Conservation (phyloP, 2,113 vertebrate species). For the Zosterops borbonicus region DNA sequence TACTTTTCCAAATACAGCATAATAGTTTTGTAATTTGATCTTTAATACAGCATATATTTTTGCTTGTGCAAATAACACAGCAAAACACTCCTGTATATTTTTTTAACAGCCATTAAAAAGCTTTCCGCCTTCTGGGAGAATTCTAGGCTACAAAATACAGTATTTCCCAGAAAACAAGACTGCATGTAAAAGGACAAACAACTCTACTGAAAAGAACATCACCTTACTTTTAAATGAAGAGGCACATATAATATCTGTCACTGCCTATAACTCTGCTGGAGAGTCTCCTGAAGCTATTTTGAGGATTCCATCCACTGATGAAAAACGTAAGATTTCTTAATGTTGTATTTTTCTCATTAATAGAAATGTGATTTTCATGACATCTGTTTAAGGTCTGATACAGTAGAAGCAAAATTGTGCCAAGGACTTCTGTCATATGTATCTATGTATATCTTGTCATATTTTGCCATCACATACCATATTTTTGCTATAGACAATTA, state of each 20-base stretch:
- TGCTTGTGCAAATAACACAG: background rate
- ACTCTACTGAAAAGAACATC: background rate
- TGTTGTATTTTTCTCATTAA: background rate
- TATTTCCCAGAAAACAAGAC: slow-evolving; percentile 62
- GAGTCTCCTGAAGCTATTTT: slow-evolving; percentile 61
- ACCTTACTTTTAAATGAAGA: slow-evolving; percentile 49
- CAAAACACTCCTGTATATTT: background rate
- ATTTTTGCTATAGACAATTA: background rate
- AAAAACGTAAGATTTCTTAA: slow-evolving; percentile 50
- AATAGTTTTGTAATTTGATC: background rate
- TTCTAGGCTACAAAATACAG: slow-evolving; percentile 69
- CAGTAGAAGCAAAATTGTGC: background rate
- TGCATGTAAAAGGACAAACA: background rate
- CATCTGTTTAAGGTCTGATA: background rate
- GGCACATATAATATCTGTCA: slow-evolving; percentile 52
- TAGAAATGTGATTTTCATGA: background rate
- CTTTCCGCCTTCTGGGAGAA: slow-evolving; percentile 36
- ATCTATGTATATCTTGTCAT: background rate
- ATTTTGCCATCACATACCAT: background rate
- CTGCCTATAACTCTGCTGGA: slow-evolving; percentile 70
- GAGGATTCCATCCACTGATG: slow-evolving; percentile 70
- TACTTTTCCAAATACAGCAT: background rate
- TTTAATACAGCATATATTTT: background rate
- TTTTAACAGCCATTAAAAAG: slow-evolving; percentile 29
- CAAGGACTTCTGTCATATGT: background rate